phyloP scores from a whole-genome alignment of 2,113 vertebrate genomes.

The Hemiscyllium ocellatum region DNA sequence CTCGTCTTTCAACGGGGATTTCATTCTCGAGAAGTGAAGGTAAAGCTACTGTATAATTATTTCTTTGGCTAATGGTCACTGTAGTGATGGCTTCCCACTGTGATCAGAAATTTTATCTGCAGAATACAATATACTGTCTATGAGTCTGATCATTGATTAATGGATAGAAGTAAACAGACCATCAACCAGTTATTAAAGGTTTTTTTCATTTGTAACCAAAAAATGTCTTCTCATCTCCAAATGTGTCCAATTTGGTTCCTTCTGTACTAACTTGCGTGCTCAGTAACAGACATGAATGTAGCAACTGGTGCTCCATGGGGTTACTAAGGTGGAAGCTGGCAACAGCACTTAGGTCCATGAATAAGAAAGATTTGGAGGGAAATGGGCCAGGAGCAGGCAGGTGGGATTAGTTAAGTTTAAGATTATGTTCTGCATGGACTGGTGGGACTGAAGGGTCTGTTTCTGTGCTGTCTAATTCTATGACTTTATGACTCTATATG shows the following conservation, averaged over 20 bases:
- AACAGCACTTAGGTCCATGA: too few relatives aligned
- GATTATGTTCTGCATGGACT: too few relatives aligned
- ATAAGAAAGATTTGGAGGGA: too few relatives aligned
- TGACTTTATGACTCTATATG: too few relatives aligned
- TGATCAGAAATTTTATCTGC: not conserved
- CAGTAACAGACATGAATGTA: not conserved
- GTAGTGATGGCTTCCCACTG: not conserved
- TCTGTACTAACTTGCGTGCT: not conserved
- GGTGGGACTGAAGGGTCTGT: too few relatives aligned
- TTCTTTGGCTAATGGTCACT: not conserved
- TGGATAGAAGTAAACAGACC: not conserved
- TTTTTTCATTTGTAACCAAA: not conserved
- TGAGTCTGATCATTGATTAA: not conserved
- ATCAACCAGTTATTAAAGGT: not conserved
- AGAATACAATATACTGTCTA: not conserved
- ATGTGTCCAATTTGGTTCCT: not conserved
- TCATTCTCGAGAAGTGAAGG: not conserved
- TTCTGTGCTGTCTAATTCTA: too few relatives aligned
- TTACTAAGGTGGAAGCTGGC: not conserved
- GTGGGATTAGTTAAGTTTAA: too few relatives aligned
- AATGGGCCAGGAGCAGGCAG: too few relatives aligned
- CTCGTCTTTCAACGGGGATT: not conserved
- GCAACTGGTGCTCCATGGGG: not conserved
- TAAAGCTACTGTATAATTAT: not conserved
- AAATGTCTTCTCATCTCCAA: not conserved